Percentiles rank a stretch among this genome's conserved stretches.
Evolutionary conservation across 2,888 invertebrate genomes (phyloP).

Genomic region (Diarsia rubi): DNA sequence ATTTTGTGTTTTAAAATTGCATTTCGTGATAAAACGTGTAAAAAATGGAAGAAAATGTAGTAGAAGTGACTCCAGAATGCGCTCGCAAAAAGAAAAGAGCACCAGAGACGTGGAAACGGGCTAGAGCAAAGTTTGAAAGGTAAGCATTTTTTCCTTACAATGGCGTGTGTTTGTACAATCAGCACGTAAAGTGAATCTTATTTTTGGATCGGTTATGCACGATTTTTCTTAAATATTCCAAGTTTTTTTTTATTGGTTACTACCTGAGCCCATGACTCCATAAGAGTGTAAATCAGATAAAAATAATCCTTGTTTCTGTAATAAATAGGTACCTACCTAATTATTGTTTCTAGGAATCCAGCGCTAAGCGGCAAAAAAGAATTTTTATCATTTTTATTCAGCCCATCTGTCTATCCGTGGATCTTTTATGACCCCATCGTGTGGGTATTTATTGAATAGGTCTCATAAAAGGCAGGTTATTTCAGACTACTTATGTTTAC

Average conservation of each 20-base stretch:
- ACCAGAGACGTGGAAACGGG: constrained; percentile 17
- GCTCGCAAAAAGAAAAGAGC: constrained; percentile 25
- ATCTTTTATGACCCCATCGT: background rate
- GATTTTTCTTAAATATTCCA: constrained; percentile 1
- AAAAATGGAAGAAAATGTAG: constrained; percentile 21
- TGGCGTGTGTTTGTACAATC: constrained; percentile 31
- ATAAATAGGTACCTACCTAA: constrained; percentile 7
- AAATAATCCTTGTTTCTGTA: constrained; percentile 11
- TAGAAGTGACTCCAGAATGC: constrained; percentile 27
- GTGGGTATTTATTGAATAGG: constrained; percentile 24
- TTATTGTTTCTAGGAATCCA: constrained; percentile 15
- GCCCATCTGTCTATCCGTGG: constrained; percentile 15
- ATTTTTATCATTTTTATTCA: constrained; percentile 1
- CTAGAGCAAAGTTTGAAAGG: constrained; percentile 14
- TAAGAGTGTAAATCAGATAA: constrained; percentile 1
- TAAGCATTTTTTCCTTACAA: constrained; percentile 11
- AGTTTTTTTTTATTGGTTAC: constrained; percentile 4
- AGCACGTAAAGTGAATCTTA: constrained; percentile 37
- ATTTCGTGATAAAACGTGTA: constrained; percentile 2
- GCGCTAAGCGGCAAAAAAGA: background rate
- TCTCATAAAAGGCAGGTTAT: constrained; percentile 20
- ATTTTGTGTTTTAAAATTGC: constrained; percentile 14
- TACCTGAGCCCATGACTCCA: background rate
- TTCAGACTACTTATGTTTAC: constrained; percentile 34
- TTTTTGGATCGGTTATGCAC: background rate